Percentiles rank a stretch among this genome's conserved stretches.
These are phyloP conservation scores for Crypturellus tataupa DNA, from an alignment of 2,797 vertebrate genomes.

Conservation along the genomic window DNA sequence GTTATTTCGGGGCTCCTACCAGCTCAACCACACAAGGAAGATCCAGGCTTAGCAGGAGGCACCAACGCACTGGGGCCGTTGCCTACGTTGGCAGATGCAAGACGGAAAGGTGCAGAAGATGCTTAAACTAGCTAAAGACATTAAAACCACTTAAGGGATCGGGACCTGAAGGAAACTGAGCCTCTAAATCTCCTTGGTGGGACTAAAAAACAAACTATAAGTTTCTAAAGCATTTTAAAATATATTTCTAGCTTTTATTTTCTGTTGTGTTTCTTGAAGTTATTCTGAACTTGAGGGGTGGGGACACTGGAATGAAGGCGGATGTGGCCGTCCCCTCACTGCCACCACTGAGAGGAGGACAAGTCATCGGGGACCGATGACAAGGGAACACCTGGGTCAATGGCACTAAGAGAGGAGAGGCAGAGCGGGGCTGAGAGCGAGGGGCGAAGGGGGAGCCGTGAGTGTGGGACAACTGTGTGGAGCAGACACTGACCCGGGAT, in stretches of 20 bases:
- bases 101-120: background rate
- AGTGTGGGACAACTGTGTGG: background rate
- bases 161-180: constrained; percentile 15
- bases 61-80: background rate
- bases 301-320: background rate
- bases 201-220: background rate
- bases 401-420: background rate
- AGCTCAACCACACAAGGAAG: background rate
- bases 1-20: background rate
- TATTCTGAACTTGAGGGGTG: background rate
- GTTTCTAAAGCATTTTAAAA: background rate
- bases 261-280: background rate
- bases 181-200: constrained; percentile 36
- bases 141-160: constrained; percentile 69
- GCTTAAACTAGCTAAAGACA: constrained; percentile 34
- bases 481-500: no score
- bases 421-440: background rate
- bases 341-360: background rate
- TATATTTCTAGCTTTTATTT: background rate
- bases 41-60: background rate
- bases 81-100: rapidly evolving
- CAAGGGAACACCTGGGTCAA: background rate
- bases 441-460: background rate
- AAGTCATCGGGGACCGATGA: rapidly evolving
- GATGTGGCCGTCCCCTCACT: background rate